These are phyloP conservation scores for Potamarius usumacintae DNA, from an alignment of 2,113 vertebrate genomes.

Conservation along the genomic window DNA sequence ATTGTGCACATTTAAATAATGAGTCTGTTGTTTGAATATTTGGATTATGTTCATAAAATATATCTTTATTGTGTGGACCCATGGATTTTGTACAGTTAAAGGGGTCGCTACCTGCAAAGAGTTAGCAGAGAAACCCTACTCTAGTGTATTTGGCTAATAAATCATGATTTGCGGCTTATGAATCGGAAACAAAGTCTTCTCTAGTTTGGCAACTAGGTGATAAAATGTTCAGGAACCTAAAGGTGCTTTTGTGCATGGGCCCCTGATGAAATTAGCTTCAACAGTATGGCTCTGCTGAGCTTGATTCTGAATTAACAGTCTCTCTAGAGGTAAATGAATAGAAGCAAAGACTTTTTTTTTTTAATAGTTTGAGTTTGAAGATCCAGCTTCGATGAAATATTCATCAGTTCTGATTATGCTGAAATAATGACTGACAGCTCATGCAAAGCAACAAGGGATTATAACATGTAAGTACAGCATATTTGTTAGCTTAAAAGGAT, in stretches of 20 bases:
- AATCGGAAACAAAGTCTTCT: background rate
- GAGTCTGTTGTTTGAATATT: background rate
- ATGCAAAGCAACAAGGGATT: slow-evolving; percentile 85
- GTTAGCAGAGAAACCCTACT: background rate
- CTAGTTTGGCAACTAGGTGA: background rate
- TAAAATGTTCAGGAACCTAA: background rate
- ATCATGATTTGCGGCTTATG: background rate
- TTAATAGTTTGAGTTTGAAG: slow-evolving; percentile 83
- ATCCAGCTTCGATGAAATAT: slow-evolving; percentile 90
- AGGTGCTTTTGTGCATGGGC: background rate
- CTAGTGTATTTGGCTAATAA: background rate
- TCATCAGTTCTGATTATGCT: slow-evolving; percentile 90
- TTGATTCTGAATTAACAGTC: slow-evolving; percentile 33
- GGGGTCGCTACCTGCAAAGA: background rate
- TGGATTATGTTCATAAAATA: background rate
- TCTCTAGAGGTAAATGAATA: slow-evolving; percentile 56
- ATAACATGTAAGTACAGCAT: slow-evolving; percentile 90
- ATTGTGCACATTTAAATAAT: slow-evolving; percentile 1
- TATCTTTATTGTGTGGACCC: background rate
- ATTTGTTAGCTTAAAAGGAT: slow-evolving; percentile 86
- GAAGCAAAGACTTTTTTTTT: slow-evolving; percentile 78
- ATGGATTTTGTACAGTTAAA: background rate
- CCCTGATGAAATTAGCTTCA: slow-evolving; percentile 8
- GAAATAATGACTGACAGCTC: slow-evolving; percentile 87
- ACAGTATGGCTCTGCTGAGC: slow-evolving; percentile 5